Base-by-base conservation (phyloP, 2,797 vertebrate genomes). In the Linurgus olivaceus region DNA sequence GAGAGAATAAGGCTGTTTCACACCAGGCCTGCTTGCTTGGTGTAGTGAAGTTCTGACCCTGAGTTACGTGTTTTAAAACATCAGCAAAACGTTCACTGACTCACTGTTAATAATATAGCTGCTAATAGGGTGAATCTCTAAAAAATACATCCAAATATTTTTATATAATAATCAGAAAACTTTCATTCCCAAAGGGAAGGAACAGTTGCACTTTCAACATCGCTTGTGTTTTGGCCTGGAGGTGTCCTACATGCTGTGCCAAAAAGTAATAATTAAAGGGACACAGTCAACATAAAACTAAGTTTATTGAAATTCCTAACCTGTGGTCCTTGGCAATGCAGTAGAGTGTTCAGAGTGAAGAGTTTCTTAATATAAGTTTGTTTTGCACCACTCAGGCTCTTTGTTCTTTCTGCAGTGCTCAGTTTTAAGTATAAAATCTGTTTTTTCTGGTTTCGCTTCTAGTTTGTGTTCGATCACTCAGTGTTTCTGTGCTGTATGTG, bases 401-500 rank as follows among this genome's bases (percentile, higher is more conserved):
- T 86, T 81, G 63, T 72, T 88, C 80, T 70, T 90, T 79, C 33
- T 55, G 37, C 71, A 70, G 68, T 14, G 33, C 71, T 89, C 71
- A 38, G 63, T 86, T 65, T 74, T 61, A 83, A 67, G 75, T 58
- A 47, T 15, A 65, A 96, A 94, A 84, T 82, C 70, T 19, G 10
- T 29, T 66, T 83, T 85, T 75, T 63, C 87, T 74, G 54, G 47
- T 91, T 94, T 93, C 31, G 16, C 40, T 90, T 80, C 81, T 80
- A 77, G 88, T 91, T 93, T 77, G 89, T 68, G 87, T 93, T 93
- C 26, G 76, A 94, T 94, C 79, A 35, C 51, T 92, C 89, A 33
- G 57, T 92, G 82, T 92, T 96, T 75, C 91, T 92, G 66, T 78
- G 85, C 58, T 84, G 67, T 82, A 77, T 94, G 94, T 94, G 94